Evolutionary conservation across 2,888 invertebrate genomes (phyloP), one percentile per base, ranked within the genome.

Genomic region (Pogonocherus hispidulus): DNA sequence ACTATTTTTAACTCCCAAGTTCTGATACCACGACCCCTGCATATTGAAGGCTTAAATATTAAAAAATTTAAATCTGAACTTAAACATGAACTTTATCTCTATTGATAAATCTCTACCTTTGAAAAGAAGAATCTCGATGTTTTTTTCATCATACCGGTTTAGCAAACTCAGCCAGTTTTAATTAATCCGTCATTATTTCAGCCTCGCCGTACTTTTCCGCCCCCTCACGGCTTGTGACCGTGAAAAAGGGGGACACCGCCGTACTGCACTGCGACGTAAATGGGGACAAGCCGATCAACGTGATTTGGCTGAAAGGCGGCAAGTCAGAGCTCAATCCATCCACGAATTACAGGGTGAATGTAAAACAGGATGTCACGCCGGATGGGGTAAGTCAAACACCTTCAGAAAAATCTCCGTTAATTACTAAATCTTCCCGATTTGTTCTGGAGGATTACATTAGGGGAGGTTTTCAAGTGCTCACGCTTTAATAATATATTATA

Each of bases 271-370:
- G 94, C 82, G 90, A 92, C 80, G 93, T 94, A 2, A 91, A 91
- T 78, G 94, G 94, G 3, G 94, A 94, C 84, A 92, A 92, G 80
- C 94, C 94, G 59, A 90, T 94, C 78, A 93, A 90, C 77, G 91
- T 94, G 60, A 88, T 90, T 64, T 94, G 94, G 94, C 87, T 92
- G 80, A 88, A 90, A 77, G 90, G 91, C 69, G 91, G 91, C 73
- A 92, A 91, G 84, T 88, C 88, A 64, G 91, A 91, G 78, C 84
- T 92, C 69, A 91, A 91, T 84, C 91, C 92, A 27, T 90, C 91
- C 46, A 91, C 91, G 69, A 92, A 92, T 85, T 92, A 92, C 85
- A 88, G 91, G 88, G 78, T 83, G 19, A 81, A 82, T 35, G 87
- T 90, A 8, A 91, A 91, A 79, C 91, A 91, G 81, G 91, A 92